Conservation (phyloP, 92 coral and sea anemone genomes). For the Zoanthus solanderi region DNA sequence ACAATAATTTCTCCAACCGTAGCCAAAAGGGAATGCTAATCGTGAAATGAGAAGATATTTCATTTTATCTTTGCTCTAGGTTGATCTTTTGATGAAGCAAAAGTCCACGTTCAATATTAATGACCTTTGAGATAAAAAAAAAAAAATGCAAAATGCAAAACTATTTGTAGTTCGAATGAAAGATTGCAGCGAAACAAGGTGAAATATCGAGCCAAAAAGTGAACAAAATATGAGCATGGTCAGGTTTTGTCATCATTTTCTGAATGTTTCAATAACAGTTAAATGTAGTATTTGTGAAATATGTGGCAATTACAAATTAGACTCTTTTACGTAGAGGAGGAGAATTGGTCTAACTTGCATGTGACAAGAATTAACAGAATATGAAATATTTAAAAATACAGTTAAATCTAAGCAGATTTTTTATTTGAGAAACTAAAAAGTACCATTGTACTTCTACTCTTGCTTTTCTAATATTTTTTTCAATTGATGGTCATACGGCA, state of each 20-base stretch:
- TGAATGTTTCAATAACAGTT: not conserved
- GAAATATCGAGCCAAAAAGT: not conserved
- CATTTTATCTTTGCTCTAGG: not conserved
- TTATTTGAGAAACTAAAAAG: too few relatives aligned
- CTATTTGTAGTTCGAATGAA: not conserved
- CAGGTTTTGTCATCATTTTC: not conserved
- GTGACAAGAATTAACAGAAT: too few relatives aligned
- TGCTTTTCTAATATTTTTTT: too few relatives aligned
- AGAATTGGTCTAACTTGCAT: too few relatives aligned
- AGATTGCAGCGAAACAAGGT: not conserved
- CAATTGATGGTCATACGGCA: too few relatives aligned
- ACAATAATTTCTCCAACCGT: slow-evolving; percentile 97
- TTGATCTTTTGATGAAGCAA: not conserved
- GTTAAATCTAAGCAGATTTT: too few relatives aligned
- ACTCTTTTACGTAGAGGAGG: too few relatives aligned
- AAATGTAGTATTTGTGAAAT: too few relatives aligned
- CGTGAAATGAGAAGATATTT: slow-evolving; percentile 50
- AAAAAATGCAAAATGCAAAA: not conserved
- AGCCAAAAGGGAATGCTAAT: slow-evolving; percentile 93
- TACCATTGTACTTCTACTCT: too few relatives aligned
- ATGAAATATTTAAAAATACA: too few relatives aligned
- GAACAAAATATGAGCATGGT: not conserved
- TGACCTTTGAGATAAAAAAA: not conserved
- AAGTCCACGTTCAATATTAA: not conserved
- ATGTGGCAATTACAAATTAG: too few relatives aligned